Conservation (phyloP, 2,113 vertebrate genomes). For the Oncorhynchus masou region DNA sequence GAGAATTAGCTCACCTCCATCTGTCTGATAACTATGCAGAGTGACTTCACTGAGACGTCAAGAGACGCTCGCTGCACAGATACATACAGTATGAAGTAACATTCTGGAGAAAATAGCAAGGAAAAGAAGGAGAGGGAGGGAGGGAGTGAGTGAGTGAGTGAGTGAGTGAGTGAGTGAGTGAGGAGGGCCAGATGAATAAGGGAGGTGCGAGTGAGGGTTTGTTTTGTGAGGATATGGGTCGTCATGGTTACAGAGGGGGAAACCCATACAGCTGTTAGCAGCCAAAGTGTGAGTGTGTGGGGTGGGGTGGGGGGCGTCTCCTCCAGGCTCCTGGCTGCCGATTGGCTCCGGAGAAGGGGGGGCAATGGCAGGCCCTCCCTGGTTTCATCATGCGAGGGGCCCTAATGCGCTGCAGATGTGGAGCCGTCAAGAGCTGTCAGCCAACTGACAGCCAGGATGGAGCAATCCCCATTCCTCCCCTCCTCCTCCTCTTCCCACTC, state of each 20-base stretch:
- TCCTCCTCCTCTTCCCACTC: not conserved
- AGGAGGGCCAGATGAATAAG: conserved; percentile 5
- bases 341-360: conserved; percentile 44
- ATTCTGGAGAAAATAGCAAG: not conserved
- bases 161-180: too few species aligned
- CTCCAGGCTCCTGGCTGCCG: conserved; percentile 44
- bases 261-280: conserved; percentile 75
- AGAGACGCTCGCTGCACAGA: not conserved
- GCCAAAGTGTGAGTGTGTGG: conserved; percentile 6
- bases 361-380: conserved; percentile 58
- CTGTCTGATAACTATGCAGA: not conserved
- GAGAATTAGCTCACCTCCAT: not conserved
- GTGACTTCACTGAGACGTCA: not conserved
- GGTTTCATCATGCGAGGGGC: conserved; percentile 67
- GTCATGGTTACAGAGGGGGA: conserved; percentile 69
- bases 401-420: conserved; percentile 75
- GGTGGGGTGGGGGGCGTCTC: conserved; percentile 25
- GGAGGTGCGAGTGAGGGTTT: conserved; percentile 33
- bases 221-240: conserved; percentile 63
- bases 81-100: not conserved
- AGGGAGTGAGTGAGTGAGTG: too few species aligned
- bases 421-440: conserved; percentile 51
- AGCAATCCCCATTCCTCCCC: conserved; percentile 20
- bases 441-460: conserved; percentile 41
- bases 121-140: not conserved